These are phyloP conservation scores for Alethe diademata DNA, from an alignment of 2,113 vertebrate species.

Conservation along the genomic window DNA sequence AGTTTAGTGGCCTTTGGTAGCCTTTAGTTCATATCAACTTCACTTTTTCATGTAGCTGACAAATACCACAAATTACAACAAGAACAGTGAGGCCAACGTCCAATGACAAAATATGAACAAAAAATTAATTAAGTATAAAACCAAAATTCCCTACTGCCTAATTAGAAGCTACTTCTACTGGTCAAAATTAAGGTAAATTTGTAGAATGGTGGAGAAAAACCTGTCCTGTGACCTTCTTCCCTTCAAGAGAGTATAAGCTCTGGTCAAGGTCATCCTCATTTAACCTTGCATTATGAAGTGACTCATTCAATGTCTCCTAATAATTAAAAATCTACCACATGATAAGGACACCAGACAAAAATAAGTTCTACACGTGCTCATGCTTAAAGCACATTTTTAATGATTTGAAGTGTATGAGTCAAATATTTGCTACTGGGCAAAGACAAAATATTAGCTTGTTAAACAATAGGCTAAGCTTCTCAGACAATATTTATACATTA, in stretches of 20 bases:
- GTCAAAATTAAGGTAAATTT: neutral
- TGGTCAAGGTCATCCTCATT: constrained; percentile 43
- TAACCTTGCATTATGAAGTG: constrained; percentile 40
- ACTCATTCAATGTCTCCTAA: neutral
- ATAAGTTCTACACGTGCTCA: constrained; percentile 5
- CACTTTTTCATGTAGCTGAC: neutral
- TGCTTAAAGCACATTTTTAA: constrained; percentile 29
- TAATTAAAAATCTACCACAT: constrained; percentile 5
- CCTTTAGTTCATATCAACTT: neutral
- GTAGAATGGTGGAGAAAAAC: neutral
- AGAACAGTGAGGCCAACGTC: neutral
- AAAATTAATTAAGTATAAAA: constrained; percentile 17
- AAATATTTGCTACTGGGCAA: constrained; percentile 53
- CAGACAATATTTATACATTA: neutral
- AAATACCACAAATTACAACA: neutral
- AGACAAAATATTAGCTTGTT: constrained; percentile 42
- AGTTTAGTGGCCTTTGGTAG: neutral
- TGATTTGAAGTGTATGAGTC: constrained; percentile 37
- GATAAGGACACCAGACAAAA: constrained; percentile 30
- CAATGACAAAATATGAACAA: neutral
- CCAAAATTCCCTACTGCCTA: neutral
- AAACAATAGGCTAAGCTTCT: constrained; percentile 6
- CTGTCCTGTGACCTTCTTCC: neutral
- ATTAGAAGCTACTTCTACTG: neutral
- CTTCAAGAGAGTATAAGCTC: neutral